Evolutionary conservation across 2,113 vertebrate species (phyloP).

Genomic region (Melanerpes aurifrons): DNA sequence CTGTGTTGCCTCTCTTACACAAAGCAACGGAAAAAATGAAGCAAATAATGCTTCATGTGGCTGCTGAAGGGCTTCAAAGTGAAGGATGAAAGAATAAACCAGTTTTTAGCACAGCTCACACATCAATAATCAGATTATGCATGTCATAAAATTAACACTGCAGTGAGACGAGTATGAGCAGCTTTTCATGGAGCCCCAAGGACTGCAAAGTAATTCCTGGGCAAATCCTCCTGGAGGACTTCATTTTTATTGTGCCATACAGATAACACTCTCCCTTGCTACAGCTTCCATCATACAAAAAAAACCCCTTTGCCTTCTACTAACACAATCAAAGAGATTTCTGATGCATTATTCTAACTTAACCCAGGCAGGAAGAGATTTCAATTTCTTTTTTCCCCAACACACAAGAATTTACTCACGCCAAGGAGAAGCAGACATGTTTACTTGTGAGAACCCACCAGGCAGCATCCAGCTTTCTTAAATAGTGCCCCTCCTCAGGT

Average conservation of each 20-base stretch:
- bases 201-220: too few species aligned
- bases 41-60: too few species aligned
- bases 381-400: neutral
- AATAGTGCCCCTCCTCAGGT: neutral
- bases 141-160: neutral
- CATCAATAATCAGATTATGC: neutral
- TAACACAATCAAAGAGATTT: neutral
- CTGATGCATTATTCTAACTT: neutral
- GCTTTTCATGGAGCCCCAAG: neutral
- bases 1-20: neutral
- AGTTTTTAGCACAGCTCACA: neutral
- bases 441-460: neutral
- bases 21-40: neutral
- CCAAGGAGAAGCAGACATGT: neutral
- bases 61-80: too few species aligned
- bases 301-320: neutral
- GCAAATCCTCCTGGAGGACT: neutral
- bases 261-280: neutral
- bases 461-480: neutral
- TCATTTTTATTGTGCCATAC: too few species aligned
- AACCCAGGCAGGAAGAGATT: neutral
- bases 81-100: neutral
- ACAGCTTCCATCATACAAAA: neutral
- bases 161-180: too few species aligned
- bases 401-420: rapidly evolving